A percentile compares a stretch with the other conserved stretches of the same genome.
phyloP scores from a whole-genome alignment of 2,888 invertebrate species.

The Axea sp. region DNA sequence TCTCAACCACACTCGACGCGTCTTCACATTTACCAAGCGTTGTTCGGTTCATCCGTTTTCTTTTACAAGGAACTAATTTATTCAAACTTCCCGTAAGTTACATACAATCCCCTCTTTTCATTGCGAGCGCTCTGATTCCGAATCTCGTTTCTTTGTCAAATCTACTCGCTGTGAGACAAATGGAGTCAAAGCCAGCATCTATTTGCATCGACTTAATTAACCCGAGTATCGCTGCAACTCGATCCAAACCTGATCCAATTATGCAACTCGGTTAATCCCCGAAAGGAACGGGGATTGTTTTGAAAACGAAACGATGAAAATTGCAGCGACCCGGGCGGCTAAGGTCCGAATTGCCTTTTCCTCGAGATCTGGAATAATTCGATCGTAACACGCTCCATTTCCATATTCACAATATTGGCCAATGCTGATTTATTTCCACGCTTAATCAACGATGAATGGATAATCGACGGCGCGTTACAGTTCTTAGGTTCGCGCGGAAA shows the following conservation, averaged over 20 bases:
- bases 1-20: too few relatives aligned
- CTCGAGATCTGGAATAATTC: constrained; percentile 11
- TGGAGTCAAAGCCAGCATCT: too few relatives aligned
- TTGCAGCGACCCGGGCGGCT: neutral
- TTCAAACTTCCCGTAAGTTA: too few relatives aligned
- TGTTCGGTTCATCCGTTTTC: too few relatives aligned
- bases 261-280: constrained; percentile 34
- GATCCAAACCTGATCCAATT: constrained; percentile 30
- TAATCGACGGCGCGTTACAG: neutral
- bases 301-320: constrained; percentile 5
- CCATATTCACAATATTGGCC: too few relatives aligned
- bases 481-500: neutral
- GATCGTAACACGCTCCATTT: neutral
- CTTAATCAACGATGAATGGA: constrained; percentile 10
- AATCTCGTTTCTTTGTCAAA: too few relatives aligned
- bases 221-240: neutral
- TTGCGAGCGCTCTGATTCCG: too few relatives aligned
- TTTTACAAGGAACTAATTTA: neutral
- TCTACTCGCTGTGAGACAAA: too few relatives aligned
- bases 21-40: too few relatives aligned
- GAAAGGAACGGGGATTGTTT: constrained; percentile 3
- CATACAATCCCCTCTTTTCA: too few relatives aligned
- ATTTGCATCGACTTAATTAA: constrained; percentile 20
- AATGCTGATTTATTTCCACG: constrained; percentile 10
- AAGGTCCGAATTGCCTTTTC: constrained; percentile 8